Evolutionary conservation across 2,113 vertebrate genomes (phyloP), one percentile per base, ranked within the genome.

Genomic region (Neodontobutis hainanensis): DNA sequence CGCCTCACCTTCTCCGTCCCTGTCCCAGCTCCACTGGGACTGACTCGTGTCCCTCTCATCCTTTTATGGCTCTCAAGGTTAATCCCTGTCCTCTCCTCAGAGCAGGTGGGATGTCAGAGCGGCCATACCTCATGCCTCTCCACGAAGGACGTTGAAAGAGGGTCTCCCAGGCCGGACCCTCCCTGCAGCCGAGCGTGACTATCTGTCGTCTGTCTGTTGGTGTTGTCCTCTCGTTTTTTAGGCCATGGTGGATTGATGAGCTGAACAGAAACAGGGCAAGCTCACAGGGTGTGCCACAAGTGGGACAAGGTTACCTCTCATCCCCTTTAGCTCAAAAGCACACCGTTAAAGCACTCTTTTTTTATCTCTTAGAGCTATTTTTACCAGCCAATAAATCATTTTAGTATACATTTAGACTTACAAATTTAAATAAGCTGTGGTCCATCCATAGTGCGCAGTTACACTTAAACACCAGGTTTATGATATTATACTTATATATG

Each of bases 271-370:
- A 51, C 78, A 69, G 67, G 66, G 11, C 69, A 75, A 64, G 40
- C 56, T 66, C 40, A 34, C 6, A 0, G 49, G 49, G 76, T 61
- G 46, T 12, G 70, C 78, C 55, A 77, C 85, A 75, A 71, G 68
- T 78, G 68, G 79, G 82, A 78, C 77, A 78, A 79, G 77, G 75
- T 83, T 63, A 73, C 52, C 8, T 5, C 68, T 70, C 38, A 59
- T 76, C 61, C 59, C 59, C 11, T 44, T 3, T 47, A 55, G 43
- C 62, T 43, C 27, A 53, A 70, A 56, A 57, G 15, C n/a, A 49
- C 55, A 55, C 59, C 46, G 2, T 15, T 46, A 38, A 36, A 42
- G 47, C 14, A 60, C 6, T 58, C 27, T 10, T 27, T 27, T 27
- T 27, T n/a, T 44, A 11, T 1, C 11, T 55, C 32, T 59, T 11